A percentile compares a stretch with the other conserved stretches of the same genome.
Evolutionary conservation across 2,113 vertebrate genomes (phyloP).

Genomic region (Gobio gobio): DNA sequence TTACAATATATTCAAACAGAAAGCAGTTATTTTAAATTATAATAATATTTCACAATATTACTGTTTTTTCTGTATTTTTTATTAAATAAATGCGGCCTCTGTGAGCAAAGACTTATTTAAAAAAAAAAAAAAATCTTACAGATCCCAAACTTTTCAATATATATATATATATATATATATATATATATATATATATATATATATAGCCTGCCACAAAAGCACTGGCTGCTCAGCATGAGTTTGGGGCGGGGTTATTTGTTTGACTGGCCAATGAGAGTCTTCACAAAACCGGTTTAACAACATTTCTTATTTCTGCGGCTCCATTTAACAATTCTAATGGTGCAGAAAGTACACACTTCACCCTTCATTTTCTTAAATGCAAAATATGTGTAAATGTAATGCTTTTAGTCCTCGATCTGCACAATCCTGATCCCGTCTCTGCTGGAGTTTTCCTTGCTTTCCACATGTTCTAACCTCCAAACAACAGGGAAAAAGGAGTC

Average conservation of each 20-base stretch:
- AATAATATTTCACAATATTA: too few relatives aligned
- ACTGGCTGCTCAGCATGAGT: not conserved
- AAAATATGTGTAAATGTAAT: not conserved
- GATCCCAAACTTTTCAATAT: too few relatives aligned
- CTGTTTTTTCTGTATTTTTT: too few relatives aligned
- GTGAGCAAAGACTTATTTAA: too few relatives aligned
- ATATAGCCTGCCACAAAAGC: not conserved
- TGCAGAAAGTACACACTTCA: not conserved
- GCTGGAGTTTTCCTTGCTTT: not conserved
- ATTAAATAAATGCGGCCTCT: too few relatives aligned
- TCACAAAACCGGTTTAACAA: not conserved
- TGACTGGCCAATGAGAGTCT: not conserved
- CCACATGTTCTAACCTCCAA: not conserved
- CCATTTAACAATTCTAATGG: not conserved
- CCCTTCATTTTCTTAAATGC: not conserved
- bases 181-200: not conserved
- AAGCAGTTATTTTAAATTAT: too few relatives aligned
- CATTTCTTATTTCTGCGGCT: not conserved
- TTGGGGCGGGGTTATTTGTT: not conserved
- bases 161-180: too few relatives aligned
- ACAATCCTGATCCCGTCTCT: not conserved
- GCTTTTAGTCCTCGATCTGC: too few relatives aligned
- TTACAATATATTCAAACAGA: too few relatives aligned
- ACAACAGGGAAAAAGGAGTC: slow-evolving; percentile 46
- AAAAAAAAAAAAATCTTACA: too few relatives aligned